phyloP scores from a whole-genome alignment of 2,797 vertebrate species.

The Sarcoramphus papa region DNA sequence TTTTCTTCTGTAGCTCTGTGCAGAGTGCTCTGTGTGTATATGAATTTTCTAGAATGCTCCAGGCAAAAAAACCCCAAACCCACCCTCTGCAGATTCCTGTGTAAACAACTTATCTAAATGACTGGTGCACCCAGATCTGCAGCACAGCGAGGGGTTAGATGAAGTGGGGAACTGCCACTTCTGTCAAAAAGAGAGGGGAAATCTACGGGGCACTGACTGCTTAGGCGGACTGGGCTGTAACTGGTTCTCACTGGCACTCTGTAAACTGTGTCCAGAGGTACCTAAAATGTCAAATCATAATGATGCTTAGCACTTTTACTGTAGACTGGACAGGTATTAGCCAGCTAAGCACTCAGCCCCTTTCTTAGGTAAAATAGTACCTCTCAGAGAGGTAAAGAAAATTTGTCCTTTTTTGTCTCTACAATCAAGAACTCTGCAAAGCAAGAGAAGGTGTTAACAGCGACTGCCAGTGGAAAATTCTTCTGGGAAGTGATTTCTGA shows the following conservation, averaged over 20 bases:
- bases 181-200: background rate
- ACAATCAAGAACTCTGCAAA: background rate
- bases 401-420: background rate
- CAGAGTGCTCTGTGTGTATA: background rate
- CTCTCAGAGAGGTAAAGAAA: background rate
- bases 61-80: background rate
- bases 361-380: background rate
- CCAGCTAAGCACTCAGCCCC: background rate
- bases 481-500: conserved; percentile 4
- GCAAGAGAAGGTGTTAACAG: background rate
- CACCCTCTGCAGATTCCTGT: background rate
- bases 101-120: background rate
- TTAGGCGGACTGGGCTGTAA: background rate
- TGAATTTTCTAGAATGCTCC: background rate
- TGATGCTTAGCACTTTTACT: background rate
- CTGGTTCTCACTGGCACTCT: background rate
- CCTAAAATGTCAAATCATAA: background rate
- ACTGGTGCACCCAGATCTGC: background rate
- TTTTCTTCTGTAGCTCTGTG: background rate
- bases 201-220: background rate
- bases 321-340: background rate
- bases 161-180: background rate
- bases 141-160: background rate
- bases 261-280: background rate
- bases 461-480: background rate